Conservation (phyloP, 1,140 invertebrate species). For the Hycleus phaleratus region DNA sequence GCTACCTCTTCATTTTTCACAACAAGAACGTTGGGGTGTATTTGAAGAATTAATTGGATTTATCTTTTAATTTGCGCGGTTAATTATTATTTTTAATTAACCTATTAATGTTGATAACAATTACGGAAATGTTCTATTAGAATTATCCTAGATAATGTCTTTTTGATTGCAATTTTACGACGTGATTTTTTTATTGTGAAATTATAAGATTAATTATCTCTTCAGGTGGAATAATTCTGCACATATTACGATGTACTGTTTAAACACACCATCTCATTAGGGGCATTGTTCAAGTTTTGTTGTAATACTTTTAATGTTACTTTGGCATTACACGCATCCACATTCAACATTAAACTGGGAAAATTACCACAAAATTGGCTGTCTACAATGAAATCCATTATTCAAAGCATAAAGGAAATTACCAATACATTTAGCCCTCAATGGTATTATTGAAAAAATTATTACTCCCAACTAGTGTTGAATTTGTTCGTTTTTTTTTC, state of each 20-base stretch:
- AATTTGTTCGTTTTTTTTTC: background rate
- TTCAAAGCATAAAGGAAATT: background rate
- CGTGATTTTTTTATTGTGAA: conserved; percentile 11
- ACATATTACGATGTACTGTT: conserved; percentile 19
- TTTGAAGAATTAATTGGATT: too few relatives aligned
- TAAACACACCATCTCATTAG: too few relatives aligned
- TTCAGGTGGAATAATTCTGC: conserved; percentile 28
- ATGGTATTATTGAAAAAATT: background rate
- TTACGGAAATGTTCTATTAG: too few relatives aligned
- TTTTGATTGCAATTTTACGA: background rate
- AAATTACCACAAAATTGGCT: conserved; percentile 29
- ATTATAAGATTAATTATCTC: conserved; percentile 30
- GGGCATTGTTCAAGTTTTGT: too few relatives aligned
- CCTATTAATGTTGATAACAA: background rate
- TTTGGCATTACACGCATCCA: conserved; percentile 32
- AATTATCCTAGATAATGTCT: too few relatives aligned
- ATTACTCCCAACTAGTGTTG: background rate
- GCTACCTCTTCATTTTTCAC: background rate
- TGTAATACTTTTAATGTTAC: conserved; percentile 23
- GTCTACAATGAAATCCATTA: conserved; percentile 6
- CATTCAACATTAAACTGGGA: conserved; percentile 30
- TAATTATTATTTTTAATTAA: too few relatives aligned
- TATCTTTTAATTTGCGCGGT: too few relatives aligned
- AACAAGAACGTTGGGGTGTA: background rate
- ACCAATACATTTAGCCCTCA: too few relatives aligned